Percentiles rank a stretch among this genome's conserved stretches.
Evolutionary conservation across 2,797 vertebrate genomes (phyloP).

Genomic region (Molossus molossus): DNA sequence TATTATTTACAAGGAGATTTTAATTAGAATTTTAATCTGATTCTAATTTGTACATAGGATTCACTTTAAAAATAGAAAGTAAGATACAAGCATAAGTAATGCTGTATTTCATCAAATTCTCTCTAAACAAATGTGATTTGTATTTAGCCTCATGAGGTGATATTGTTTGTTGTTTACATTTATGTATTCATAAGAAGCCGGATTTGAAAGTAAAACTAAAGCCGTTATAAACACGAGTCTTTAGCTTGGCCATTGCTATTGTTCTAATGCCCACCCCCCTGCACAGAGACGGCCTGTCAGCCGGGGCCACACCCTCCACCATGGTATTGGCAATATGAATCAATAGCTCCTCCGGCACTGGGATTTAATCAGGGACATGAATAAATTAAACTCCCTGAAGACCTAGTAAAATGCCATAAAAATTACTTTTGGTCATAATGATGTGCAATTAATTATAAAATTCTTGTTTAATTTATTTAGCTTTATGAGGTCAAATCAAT

Average conservation of each 20-base stretch:
- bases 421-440: conserved; percentile 94
- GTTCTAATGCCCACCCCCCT: background rate
- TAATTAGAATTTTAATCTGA: conserved; percentile 19
- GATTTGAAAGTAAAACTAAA: background rate
- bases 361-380: conserved; percentile 95
- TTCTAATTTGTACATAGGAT: background rate
- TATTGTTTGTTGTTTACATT: background rate
- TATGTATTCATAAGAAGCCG: background rate
- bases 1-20: conserved; percentile 8
- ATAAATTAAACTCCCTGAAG: conserved; percentile 94
- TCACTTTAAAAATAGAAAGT: conserved; percentile 23
- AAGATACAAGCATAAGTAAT: background rate
- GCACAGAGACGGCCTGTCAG: conserved; percentile 84
- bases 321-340: conserved; percentile 95
- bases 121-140: background rate
- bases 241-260: background rate
- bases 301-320: conserved; percentile 91
- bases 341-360: conserved; percentile 92
- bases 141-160: background rate
- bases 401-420: conserved; percentile 97
- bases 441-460: conserved; percentile 93
- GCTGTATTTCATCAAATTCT: background rate
- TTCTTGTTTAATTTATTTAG: conserved; percentile 92
- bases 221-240: rapidly evolving
- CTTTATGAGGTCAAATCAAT: conserved; percentile 93